Evolutionary conservation across 1,140 invertebrate genomes (phyloP).

Genomic region (Frieseomelitta varia): DNA sequence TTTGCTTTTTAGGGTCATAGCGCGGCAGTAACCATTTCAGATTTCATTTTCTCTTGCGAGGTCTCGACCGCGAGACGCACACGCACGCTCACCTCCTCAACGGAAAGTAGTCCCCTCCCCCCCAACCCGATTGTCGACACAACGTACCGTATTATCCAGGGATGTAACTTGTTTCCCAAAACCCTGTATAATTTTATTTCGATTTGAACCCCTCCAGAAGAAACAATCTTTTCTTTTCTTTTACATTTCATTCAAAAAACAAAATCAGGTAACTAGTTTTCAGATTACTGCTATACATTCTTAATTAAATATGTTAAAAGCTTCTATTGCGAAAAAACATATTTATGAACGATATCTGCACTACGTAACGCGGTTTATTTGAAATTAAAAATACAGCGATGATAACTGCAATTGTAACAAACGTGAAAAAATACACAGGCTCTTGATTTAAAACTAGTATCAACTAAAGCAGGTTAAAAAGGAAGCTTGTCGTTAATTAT

Average conservation of each 20-base stretch:
- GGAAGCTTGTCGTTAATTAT: background rate
- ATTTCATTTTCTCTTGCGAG: slow-evolving; percentile 71
- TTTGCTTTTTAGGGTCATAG: slow-evolving; percentile 69
- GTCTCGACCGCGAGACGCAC: slow-evolving; percentile 58
- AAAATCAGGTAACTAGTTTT: background rate
- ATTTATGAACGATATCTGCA: slow-evolving; percentile 22
- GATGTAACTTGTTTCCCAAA: slow-evolving; percentile 1
- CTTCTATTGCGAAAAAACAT: slow-evolving; percentile 7
- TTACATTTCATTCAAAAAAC: background rate
- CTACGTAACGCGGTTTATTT: slow-evolving; percentile 48
- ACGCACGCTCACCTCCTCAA: slow-evolving; percentile 58
- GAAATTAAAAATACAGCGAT: slow-evolving; percentile 41
- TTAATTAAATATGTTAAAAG: background rate
- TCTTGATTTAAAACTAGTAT: background rate
- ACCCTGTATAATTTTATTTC: slow-evolving; percentile 18
- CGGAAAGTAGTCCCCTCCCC: slow-evolving; percentile 66
- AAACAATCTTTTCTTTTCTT: background rate
- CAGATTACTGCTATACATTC: background rate
- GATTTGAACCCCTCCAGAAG: background rate
- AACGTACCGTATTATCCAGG: slow-evolving; percentile 48
- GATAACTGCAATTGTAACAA: slow-evolving; percentile 8
- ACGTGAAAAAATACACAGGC: background rate
- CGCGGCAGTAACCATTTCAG: slow-evolving; percentile 70
- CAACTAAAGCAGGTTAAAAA: background rate
- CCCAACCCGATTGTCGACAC: slow-evolving; percentile 44